Conservation (phyloP, 2,888 invertebrate species). For the Hermaeophaga mercurialis region DNA sequence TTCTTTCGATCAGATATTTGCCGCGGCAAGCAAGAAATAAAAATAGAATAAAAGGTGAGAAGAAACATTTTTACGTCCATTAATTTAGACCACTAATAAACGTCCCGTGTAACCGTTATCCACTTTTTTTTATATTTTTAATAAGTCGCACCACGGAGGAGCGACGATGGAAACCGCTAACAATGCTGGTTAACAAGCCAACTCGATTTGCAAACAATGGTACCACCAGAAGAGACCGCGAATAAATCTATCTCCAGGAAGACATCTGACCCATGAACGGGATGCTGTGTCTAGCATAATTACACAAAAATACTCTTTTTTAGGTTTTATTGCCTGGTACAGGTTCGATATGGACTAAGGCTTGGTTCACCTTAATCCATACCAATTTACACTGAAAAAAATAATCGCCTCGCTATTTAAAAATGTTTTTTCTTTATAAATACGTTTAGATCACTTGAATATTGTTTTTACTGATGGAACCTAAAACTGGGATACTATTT, state of each 20-base stretch:
- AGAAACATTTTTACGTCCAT: slow-evolving; percentile 26
- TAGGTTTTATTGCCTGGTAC: slow-evolving; percentile 17
- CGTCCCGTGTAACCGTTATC: slow-evolving; percentile 24
- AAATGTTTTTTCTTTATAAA: too few relatives aligned
- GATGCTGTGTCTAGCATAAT: slow-evolving; percentile 44
- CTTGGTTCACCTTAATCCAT: neutral
- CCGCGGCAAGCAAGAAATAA: slow-evolving; percentile 2
- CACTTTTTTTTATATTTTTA: slow-evolving; percentile 39
- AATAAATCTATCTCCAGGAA: slow-evolving; percentile 51
- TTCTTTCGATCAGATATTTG: slow-evolving; percentile 11
- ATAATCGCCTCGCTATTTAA: too few relatives aligned
- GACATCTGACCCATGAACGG: slow-evolving; percentile 50
- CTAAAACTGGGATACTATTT: too few relatives aligned
- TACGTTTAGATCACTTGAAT: too few relatives aligned
- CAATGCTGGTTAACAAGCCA: slow-evolving; percentile 54
- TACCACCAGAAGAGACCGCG: slow-evolving; percentile 47
- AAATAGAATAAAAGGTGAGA: slow-evolving; percentile 19
- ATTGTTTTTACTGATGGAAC: too few relatives aligned
- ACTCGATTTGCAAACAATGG: slow-evolving; percentile 57
- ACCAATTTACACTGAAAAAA: neutral
- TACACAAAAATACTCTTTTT: slow-evolving; percentile 32
- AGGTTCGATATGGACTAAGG: slow-evolving; percentile 13
- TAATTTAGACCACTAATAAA: slow-evolving; percentile 30
- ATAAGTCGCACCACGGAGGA: slow-evolving; percentile 43
- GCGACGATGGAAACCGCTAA: slow-evolving; percentile 48